Evolutionary conservation across 2,888 invertebrate genomes (phyloP), one percentile per base, ranked within the genome.

Genomic region (Cotesia congregata): DNA sequence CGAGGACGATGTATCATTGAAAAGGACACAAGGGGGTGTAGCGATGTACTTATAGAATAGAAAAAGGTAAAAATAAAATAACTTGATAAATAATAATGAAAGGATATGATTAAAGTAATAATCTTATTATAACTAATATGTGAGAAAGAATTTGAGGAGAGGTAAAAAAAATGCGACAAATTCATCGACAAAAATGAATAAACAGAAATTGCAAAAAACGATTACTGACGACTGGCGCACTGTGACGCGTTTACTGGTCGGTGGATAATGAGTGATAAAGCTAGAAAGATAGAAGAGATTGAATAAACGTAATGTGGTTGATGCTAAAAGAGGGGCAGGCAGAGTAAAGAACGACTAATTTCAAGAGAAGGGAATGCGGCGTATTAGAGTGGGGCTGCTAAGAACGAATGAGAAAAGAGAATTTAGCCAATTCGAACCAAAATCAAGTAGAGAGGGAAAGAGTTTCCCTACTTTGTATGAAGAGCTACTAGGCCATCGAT

Each of bases 401-500:
- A 38, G 65, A 6, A 65, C 65, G 65, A 65, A 65, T 65, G 30
- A 38, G 65, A 30, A 65, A 30, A 12, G 65, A 65, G 65, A 12
- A 12, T 65, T 65, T 12, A 12, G 30, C 38, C 9, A 12, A 38
- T 7, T 71, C 15, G 38, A 73, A 41, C n/a, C 59, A 73, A 61
- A 50, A 65, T 30, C 4, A 9, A n/a, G 50, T n/a, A 38, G 67
- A 59, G 38, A 73, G 62, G 39, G 60, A 71, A 4, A 50, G 71
- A 61, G 38, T 73, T 38, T 72, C 70, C 5, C 67, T 60, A 73
- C 71, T 64, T 68, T 76, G 76, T 80, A 79, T 59, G 71, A 81
- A 83, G 83, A 83, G 85, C 83, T 82, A 87, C 83, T 85, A 85
- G 85, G 86, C 85, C 86, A 87, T 87, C 87, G 87, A 87, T 87